phyloP scores from a whole-genome alignment of 37 sponge, comb jelly and placozoan species.

The Aphrocallistes beatrix region DNA sequence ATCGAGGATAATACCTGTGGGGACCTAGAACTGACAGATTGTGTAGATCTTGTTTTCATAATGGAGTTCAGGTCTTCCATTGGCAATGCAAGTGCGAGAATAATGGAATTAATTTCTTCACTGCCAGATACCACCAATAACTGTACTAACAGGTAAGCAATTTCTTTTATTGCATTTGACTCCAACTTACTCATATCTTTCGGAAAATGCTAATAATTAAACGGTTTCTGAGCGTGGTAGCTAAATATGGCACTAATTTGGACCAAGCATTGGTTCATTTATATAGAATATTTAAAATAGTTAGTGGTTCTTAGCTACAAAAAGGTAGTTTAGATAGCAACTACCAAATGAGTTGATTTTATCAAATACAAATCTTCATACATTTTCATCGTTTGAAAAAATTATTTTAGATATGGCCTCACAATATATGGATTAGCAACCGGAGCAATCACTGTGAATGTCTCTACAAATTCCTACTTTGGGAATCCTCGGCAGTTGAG shows the following conservation, averaged over 20 bases:
- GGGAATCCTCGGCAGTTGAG: background rate
- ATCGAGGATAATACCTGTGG: background rate
- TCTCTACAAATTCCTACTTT: background rate
- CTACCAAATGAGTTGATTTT: no score
- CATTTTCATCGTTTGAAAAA: no score
- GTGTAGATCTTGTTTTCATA: background rate
- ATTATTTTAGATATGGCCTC: background rate
- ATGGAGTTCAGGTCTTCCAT: background rate
- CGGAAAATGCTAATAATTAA: no score
- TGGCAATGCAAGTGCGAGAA: background rate
- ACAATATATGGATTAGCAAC: background rate
- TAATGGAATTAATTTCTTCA: background rate
- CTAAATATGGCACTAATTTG: no score
- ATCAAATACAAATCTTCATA: no score
- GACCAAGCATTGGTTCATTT: no score
- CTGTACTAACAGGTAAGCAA: background rate
- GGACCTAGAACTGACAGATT: background rate
- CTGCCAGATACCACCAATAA: background rate
- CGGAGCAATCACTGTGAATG: background rate
- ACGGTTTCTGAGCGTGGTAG: no score
- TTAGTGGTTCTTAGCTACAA: no score
- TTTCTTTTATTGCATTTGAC: no score
- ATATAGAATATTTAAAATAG: no score
- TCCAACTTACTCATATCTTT: no score
- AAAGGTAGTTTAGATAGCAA: no score